Percentiles rank a stretch among this genome's conserved stretches.
These are phyloP conservation scores for Latrodectus elegans DNA, from an alignment of 2,888 invertebrate genomes.

Conservation along the genomic window DNA sequence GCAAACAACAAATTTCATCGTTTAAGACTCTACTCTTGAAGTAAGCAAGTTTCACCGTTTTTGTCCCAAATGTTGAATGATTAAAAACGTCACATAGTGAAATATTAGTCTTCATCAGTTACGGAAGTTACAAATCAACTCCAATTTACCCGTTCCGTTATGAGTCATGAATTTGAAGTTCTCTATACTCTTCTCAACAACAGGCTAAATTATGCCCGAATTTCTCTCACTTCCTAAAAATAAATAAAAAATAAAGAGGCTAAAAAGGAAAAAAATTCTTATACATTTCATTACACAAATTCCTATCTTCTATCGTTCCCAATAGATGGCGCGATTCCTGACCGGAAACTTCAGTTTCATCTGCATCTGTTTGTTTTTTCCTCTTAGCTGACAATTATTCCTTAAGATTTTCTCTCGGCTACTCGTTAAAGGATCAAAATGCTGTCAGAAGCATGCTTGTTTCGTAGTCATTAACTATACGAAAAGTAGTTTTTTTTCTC, in stretches of 20 bases:
- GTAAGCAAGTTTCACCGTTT: too few relatives aligned
- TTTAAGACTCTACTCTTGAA: too few relatives aligned
- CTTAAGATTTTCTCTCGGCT: neutral
- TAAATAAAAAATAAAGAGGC: too few relatives aligned
- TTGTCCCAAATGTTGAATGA: too few relatives aligned
- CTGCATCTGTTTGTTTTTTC: conserved; percentile 7
- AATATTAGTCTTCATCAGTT: neutral
- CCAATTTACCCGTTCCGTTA: conserved; percentile 11
- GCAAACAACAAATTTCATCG: too few relatives aligned
- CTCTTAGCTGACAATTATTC: conserved; percentile 8
- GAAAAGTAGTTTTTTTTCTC: neutral
- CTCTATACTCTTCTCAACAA: neutral
- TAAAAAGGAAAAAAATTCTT: neutral
- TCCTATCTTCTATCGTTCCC: neutral
- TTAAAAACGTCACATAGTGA: too few relatives aligned
- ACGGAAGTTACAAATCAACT: conserved; percentile 41
- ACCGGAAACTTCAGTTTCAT: conserved; percentile 31
- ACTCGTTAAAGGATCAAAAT: conserved; percentile 2
- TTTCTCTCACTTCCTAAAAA: neutral
- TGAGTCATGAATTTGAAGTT: conserved; percentile 31
- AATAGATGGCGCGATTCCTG: conserved; percentile 19
- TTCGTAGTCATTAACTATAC: conserved; percentile 17
- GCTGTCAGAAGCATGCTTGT: conserved; percentile 21
- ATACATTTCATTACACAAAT: neutral
- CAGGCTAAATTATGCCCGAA: neutral